Conservation (phyloP, 1,140 invertebrate genomes). For the Drosophila eugracilis region DNA sequence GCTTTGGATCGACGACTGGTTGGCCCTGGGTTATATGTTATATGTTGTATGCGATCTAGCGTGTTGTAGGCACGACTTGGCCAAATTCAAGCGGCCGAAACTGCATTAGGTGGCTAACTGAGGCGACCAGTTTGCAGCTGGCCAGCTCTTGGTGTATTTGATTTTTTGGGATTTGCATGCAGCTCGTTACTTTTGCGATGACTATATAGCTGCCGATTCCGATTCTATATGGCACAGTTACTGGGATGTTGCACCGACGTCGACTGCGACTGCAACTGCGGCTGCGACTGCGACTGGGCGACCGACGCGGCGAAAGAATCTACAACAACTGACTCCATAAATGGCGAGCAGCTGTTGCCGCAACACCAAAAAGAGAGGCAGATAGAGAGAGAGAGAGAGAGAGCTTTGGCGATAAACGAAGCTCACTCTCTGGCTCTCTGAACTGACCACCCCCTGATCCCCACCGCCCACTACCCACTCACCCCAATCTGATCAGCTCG, state of each 20-base stretch:
- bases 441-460: background rate
- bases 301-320: conserved; percentile 69
- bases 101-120: conserved; percentile 45
- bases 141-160: background rate
- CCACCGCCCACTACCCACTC: conserved; percentile 5
- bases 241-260: conserved; percentile 14
- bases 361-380: no score
- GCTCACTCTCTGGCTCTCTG: conserved; percentile 14
- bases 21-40: conserved; percentile 66
- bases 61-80: conserved; percentile 47
- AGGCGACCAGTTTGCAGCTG: conserved; percentile 34
- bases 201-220: background rate
- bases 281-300: conserved; percentile 14
- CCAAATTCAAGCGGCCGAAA: conserved; percentile 53
- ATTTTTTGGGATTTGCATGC: conserved; percentile 9
- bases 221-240: conserved; percentile 12
- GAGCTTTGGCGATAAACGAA: conserved; percentile 36
- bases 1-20: conserved; percentile 74
- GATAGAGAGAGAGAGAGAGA: no score
- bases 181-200: conserved; percentile 1
- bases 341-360: conserved; percentile 77
- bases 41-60: conserved; percentile 24
- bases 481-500: conserved; percentile 9
- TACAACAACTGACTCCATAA: conserved; percentile 74
- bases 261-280: conserved; percentile 4